These are phyloP conservation scores for Lepilemur septentrionalis DNA, from an alignment of 2,797 vertebrate genomes.

Conservation along the genomic window DNA sequence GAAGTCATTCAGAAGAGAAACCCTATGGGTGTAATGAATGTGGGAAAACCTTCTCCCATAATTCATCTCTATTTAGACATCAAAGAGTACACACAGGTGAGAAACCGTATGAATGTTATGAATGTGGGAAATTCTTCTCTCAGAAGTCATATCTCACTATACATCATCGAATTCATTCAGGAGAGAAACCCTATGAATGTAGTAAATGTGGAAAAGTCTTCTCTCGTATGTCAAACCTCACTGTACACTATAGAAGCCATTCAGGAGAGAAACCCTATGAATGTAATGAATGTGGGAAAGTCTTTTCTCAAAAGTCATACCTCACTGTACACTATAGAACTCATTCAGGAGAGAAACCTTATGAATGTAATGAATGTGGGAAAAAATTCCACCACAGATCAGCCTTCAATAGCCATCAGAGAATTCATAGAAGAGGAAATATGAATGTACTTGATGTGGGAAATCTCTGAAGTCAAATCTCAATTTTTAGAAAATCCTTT, in stretches of 20 bases:
- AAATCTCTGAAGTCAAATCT: slow-evolving; percentile 43
- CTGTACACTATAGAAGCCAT: slow-evolving; percentile 80
- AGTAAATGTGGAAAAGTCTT: slow-evolving; percentile 78
- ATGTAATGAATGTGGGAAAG: slow-evolving; percentile 79
- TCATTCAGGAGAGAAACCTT: slow-evolving; percentile 82
- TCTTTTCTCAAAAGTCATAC: slow-evolving; percentile 80
- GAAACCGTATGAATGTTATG: slow-evolving; percentile 74
- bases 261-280: slow-evolving; percentile 82
- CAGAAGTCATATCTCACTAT: slow-evolving; percentile 75
- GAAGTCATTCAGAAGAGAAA: slow-evolving; percentile 72
- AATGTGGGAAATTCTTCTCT: slow-evolving; percentile 78
- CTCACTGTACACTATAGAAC: slow-evolving; percentile 81
- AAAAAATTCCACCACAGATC: slow-evolving; percentile 82
- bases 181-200: slow-evolving; percentile 77
- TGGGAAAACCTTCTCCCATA: slow-evolving; percentile 76
- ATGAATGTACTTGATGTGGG: slow-evolving; percentile 23
- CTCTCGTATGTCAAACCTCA: slow-evolving; percentile 77
- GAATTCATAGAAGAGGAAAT: slow-evolving; percentile 76
- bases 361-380: slow-evolving; percentile 80
- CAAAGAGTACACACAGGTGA: slow-evolving; percentile 72
- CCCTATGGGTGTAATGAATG: slow-evolving; percentile 69
- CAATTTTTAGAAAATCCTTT: background rate
- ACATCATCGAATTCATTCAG: slow-evolving; percentile 65
- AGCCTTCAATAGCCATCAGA: slow-evolving; percentile 81
- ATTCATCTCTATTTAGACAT: slow-evolving; percentile 65